These are phyloP conservation scores for Lasioglossum figueresi DNA, from an alignment of 2,888 invertebrate genomes.

Conservation along the genomic window DNA sequence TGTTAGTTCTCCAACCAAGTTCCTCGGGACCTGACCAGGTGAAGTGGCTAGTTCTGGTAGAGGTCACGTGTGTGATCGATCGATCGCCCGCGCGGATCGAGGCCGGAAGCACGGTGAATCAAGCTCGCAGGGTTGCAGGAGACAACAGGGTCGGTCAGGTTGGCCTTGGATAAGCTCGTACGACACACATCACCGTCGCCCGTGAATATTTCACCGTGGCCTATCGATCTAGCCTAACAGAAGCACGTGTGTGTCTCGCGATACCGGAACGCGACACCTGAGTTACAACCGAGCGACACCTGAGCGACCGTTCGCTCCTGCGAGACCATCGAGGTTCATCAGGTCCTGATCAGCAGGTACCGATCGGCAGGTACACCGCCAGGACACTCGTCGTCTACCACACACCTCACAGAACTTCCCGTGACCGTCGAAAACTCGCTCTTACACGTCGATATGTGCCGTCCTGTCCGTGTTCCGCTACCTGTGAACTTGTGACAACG, in stretches of 20 bases:
- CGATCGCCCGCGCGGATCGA: conserved; percentile 34
- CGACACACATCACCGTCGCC: conserved; percentile 45
- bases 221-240: conserved; percentile 62
- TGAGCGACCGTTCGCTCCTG: neutral
- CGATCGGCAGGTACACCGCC: neutral
- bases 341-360: neutral
- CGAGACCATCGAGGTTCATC: neutral
- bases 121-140: neutral
- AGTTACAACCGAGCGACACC: neutral
- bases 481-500: conserved; percentile 12
- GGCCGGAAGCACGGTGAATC: neutral
- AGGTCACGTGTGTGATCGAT: conserved; percentile 47
- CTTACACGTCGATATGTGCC: neutral
- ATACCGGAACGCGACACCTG: neutral
- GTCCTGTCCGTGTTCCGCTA: neutral
- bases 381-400: neutral
- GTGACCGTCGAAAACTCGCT: neutral
- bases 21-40: neutral
- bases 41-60: neutral
- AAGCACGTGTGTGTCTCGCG: conserved; percentile 47
- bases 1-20: neutral
- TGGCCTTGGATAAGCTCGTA: conserved; percentile 57
- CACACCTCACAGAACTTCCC: neutral
- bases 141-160: conserved; percentile 10
- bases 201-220: conserved; percentile 68